Evolutionary conservation across 2,113 vertebrate species (phyloP).

Genomic region (Myodes glareolus): DNA sequence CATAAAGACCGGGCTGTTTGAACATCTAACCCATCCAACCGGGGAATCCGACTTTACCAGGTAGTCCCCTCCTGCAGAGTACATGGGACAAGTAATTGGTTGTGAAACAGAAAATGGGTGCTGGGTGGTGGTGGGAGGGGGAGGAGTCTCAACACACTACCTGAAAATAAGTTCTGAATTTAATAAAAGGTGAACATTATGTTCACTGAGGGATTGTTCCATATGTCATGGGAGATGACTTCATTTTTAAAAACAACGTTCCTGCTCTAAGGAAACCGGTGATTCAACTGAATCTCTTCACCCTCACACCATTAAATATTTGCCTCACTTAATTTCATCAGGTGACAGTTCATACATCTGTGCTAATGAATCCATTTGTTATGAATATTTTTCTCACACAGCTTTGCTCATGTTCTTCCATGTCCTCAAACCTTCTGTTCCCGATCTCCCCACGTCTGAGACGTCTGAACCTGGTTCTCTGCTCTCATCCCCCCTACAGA

Average conservation of each 20-base stretch:
- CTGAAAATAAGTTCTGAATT: slow-evolving; percentile 57
- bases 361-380: slow-evolving; percentile 39
- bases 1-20: not conserved
- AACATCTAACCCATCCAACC: not conserved
- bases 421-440: not conserved
- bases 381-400: slow-evolving; percentile 11
- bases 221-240: slow-evolving; percentile 70
- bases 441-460: not conserved
- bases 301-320: slow-evolving; percentile 81
- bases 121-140: not conserved
- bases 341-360: slow-evolving; percentile 24
- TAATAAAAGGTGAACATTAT: slow-evolving; percentile 65
- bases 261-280: slow-evolving; percentile 81
- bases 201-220: slow-evolving; percentile 61
- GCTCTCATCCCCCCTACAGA: not conserved
- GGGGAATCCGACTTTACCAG: slow-evolving; percentile 31
- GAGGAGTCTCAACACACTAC: slow-evolving; percentile 52
- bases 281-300: slow-evolving; percentile 83
- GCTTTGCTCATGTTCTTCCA: not conserved
- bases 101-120: slow-evolving; percentile 48
- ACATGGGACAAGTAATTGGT: slow-evolving; percentile 5
- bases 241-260: slow-evolving; percentile 67
- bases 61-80: not conserved
- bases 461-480: not conserved
- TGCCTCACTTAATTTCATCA: slow-evolving; percentile 70